Base-by-base conservation (phyloP, 1,140 invertebrate species). In the Semibalanus balanoides region DNA sequence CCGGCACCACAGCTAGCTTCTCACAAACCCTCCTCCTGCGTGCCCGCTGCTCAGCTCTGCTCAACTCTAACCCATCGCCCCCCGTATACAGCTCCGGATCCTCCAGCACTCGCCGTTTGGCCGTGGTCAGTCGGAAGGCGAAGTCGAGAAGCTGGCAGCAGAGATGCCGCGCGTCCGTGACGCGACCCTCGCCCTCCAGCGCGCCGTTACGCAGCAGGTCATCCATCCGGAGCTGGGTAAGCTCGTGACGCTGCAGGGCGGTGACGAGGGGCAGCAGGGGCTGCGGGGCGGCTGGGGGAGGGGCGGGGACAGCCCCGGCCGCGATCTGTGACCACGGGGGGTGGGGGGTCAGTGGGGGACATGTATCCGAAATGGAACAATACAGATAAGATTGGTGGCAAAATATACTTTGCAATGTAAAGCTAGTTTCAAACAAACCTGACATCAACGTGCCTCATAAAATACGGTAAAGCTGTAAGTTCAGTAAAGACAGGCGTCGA, bases 141-240 rank as follows among this genome's bases (percentile, higher is more conserved):
- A 94, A 94, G 82, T 92, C 90, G 72, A 94, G 85, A 35, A 94
- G 84, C 79, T 90, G 86, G 80, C 91, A 87, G 79, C 92, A 94
- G 0, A 94, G 84, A 76, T 87, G 86, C 0, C 79, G 79, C 25
- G 79, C 79, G 40, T 74, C 77, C 25, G 74, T 77, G 7, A 79
- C 78, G n/a, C 77, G 78, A 31, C 77, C 77, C 31, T 51, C 75
- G 31, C 76, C 77, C 22, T 78, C 79, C 31, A 79, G 5, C 90
- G 28, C 70, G 70, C 87, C 30, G 86, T 85, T 27, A 80, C 79
- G 78, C 43, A 94, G 81, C n/a, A 94, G 84, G 84, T 94, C 92
- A 80, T 93, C 91, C 84, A 94, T 91, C 9, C 93, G 84, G 17
- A 94, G 83, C 19, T 94, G 83, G 11, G 91, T 92, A 19, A 94